A percentile compares a stretch with the other conserved stretches of the same genome.
phyloP scores from a whole-genome alignment of 2,113 vertebrate species.

The Lota lota region DNA sequence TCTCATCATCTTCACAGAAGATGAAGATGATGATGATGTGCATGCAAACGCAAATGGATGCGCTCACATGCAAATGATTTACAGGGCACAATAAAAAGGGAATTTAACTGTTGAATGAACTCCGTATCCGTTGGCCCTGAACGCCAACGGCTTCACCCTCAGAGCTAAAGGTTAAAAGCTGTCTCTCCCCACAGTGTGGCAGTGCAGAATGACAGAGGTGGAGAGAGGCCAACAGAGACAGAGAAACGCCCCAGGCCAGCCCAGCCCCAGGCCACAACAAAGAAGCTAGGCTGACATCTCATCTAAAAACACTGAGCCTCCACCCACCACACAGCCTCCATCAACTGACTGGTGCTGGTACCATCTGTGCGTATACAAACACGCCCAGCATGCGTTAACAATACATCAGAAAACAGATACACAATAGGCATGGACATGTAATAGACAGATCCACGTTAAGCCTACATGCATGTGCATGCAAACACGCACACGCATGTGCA shows the following conservation, averaged over 20 bases:
- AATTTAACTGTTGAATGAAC: too few relatives aligned
- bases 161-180: constrained; percentile 24
- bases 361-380: constrained; percentile 4
- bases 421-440: constrained; percentile 25
- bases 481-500: not conserved
- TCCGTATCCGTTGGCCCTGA: too few relatives aligned
- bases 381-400: constrained; percentile 21
- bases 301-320: constrained; percentile 39
- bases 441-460: constrained; percentile 25
- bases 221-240: constrained; percentile 29
- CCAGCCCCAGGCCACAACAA: constrained; percentile 58
- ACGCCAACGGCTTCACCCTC: not conserved
- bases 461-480: not conserved
- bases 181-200: constrained; percentile 3
- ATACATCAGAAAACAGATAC: constrained; percentile 28
- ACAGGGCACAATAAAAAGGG: too few relatives aligned
- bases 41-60: too few relatives aligned
- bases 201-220: constrained; percentile 21
- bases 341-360: constrained; percentile 7
- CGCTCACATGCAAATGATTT: too few relatives aligned
- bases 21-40: too few relatives aligned
- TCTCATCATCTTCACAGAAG: too few relatives aligned
- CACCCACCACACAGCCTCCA: too few relatives aligned
- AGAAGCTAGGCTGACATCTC: constrained; percentile 48
- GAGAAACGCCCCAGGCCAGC: constrained; percentile 22